A percentile compares a stretch with the other conserved stretches of the same genome.
Evolutionary conservation across 2,797 vertebrate genomes (phyloP).

Genomic region (Poecilia wingei): DNA sequence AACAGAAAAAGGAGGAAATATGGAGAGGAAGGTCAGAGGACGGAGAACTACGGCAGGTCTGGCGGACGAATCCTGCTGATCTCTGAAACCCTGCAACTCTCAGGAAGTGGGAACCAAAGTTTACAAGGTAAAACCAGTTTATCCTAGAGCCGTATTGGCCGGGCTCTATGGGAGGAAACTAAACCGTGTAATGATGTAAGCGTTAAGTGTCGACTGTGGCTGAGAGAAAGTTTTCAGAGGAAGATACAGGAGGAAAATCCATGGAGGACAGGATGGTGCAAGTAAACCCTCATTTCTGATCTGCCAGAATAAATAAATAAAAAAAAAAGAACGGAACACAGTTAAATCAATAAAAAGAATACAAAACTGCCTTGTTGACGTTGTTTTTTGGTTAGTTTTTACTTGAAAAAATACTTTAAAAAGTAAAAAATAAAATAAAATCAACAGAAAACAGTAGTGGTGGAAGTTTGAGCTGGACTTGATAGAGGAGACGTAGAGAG

Average conservation of each 20-base stretch:
- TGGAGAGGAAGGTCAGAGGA: constrained; percentile 11
- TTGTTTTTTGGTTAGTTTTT: constrained; percentile 73
- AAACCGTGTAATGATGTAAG: background rate
- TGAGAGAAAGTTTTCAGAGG: background rate
- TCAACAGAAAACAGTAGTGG: constrained; percentile 72
- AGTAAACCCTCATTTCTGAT: constrained; percentile 21
- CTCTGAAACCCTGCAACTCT: constrained; percentile 16
- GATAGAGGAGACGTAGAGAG: constrained; percentile 2
- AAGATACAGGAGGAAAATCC: background rate
- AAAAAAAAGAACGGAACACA: constrained; percentile 29
- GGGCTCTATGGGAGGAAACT: background rate
- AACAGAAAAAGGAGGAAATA: background rate
- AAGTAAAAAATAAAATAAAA: constrained; percentile 75
- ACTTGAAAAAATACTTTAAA: constrained; percentile 86
- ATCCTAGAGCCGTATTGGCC: background rate
- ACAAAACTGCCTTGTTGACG: constrained; percentile 68
- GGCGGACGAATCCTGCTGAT: constrained; percentile 15
- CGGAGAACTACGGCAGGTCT: constrained; percentile 7
- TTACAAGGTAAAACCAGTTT: constrained; percentile 11
- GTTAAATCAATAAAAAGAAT: constrained; percentile 63
- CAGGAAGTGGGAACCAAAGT: constrained; percentile 12
- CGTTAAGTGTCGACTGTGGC: background rate
- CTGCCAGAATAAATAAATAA: constrained; percentile 19
- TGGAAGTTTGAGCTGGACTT: constrained; percentile 17
- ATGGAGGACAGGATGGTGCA: constrained; percentile 8